Conservation (phyloP, 2,888 invertebrate species). For the Lithophane socia region DNA sequence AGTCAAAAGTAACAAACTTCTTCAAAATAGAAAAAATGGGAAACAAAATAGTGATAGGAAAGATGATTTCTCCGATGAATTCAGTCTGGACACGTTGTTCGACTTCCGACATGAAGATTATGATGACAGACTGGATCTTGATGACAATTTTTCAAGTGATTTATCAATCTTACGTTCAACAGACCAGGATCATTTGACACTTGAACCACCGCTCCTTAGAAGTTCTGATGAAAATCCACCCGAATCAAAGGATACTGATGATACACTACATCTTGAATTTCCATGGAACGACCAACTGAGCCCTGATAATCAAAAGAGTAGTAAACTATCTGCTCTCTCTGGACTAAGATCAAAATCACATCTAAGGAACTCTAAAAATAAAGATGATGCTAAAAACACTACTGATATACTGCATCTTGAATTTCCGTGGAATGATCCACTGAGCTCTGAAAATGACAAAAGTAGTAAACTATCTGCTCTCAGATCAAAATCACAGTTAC, state of each 20-base stretch:
- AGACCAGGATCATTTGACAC: not conserved
- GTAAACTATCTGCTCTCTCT: no score
- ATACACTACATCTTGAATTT: constrained; percentile 16
- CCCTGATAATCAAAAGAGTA: no score
- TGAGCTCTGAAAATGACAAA: not conserved
- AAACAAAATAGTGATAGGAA: not conserved
- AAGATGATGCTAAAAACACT: not conserved
- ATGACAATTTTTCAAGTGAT: not conserved
- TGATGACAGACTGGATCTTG: not conserved
- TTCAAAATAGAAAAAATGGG: not conserved
- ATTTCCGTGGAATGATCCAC: constrained; percentile 36
- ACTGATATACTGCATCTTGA: constrained; percentile 19
- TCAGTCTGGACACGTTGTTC: constrained; percentile 4
- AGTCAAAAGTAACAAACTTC: not conserved
- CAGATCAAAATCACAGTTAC: not conserved
- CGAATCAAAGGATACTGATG: not conserved
- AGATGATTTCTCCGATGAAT: constrained; percentile 5
- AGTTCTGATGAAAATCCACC: constrained; percentile 10
- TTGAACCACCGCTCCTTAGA: not conserved
- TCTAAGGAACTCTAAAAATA: no score
- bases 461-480: not conserved
- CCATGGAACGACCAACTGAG: constrained; percentile 25
- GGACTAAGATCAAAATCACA: no score
- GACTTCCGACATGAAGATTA: not conserved
- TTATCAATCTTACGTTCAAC: not conserved